Evolutionary conservation across 2,888 invertebrate species (phyloP).

Genomic region (Oeneis ivallda): DNA sequence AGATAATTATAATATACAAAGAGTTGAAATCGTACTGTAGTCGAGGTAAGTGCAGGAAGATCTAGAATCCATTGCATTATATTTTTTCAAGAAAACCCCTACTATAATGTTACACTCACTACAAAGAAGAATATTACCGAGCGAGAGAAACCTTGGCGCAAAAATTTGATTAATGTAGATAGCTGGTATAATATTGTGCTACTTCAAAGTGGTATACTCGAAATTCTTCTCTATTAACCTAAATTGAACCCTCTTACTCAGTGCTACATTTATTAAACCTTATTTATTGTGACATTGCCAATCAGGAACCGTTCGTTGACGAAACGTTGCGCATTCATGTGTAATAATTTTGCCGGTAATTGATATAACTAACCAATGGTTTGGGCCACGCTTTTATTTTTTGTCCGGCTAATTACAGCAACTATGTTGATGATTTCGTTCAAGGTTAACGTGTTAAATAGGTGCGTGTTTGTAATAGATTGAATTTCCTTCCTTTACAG

Average conservation of each 20-base stretch:
- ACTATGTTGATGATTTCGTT: slow-evolving; percentile 61
- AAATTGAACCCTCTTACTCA: slow-evolving; percentile 61
- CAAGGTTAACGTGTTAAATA: slow-evolving; percentile 13
- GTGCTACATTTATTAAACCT: slow-evolving; percentile 58
- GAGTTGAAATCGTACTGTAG: too few relatives aligned
- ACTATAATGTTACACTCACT: not conserved
- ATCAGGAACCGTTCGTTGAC: slow-evolving; percentile 52
- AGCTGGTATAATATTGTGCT: not conserved
- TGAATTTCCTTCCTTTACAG: slow-evolving; percentile 59
- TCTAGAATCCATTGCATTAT: not conserved
- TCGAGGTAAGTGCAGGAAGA: not conserved
- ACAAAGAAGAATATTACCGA: not conserved
- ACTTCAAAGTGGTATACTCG: slow-evolving; percentile 7
- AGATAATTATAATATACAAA: not conserved
- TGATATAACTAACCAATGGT: slow-evolving; percentile 21
- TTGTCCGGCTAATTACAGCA: slow-evolving; percentile 40
- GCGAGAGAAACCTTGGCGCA: not conserved
- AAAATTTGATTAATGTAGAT: too few relatives aligned
- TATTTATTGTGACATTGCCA: slow-evolving; percentile 46
- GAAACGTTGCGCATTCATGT: slow-evolving; percentile 46
- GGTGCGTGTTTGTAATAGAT: slow-evolving; percentile 23
- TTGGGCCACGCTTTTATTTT: slow-evolving; percentile 20
- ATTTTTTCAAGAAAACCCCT: too few relatives aligned
- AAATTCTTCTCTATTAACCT: slow-evolving; percentile 65
- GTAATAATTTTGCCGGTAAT: slow-evolving; percentile 38